phyloP scores from a whole-genome alignment of 2,113 vertebrate species.

The Scolopax mira region DNA sequence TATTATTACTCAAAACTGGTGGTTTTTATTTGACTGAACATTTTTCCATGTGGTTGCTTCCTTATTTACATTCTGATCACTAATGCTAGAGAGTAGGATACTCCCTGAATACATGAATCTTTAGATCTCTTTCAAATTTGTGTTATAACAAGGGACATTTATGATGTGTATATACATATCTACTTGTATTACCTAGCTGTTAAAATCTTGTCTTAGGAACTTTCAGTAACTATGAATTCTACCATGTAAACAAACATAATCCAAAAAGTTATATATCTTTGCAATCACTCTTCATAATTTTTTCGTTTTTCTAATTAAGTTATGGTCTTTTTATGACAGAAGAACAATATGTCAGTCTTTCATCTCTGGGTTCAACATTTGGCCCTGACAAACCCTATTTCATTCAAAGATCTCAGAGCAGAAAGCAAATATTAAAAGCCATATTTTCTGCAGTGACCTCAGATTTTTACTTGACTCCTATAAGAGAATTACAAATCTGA shows the following conservation, averaged over 20 bases:
- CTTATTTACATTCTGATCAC: fast-evolving
- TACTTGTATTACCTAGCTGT: background rate
- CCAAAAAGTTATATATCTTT: background rate
- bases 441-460: background rate
- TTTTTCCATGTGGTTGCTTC: fast-evolving
- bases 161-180: background rate
- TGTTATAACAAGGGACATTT: background rate
- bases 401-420: background rate
- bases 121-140: background rate
- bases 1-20: background rate
- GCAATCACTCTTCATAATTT: background rate
- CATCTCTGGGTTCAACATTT: background rate
- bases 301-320: background rate
- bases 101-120: background rate
- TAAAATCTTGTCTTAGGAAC: background rate
- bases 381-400: background rate
- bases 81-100: background rate
- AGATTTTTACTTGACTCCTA: background rate
- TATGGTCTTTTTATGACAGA: background rate
- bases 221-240: background rate
- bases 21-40: background rate
- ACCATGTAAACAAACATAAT: background rate
- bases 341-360: background rate
- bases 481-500: background rate
- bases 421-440: background rate